A percentile compares a stretch with the other conserved stretches of the same genome.
Evolutionary conservation across 2,113 vertebrate species (phyloP).

Genomic region (Galbula dea): DNA sequence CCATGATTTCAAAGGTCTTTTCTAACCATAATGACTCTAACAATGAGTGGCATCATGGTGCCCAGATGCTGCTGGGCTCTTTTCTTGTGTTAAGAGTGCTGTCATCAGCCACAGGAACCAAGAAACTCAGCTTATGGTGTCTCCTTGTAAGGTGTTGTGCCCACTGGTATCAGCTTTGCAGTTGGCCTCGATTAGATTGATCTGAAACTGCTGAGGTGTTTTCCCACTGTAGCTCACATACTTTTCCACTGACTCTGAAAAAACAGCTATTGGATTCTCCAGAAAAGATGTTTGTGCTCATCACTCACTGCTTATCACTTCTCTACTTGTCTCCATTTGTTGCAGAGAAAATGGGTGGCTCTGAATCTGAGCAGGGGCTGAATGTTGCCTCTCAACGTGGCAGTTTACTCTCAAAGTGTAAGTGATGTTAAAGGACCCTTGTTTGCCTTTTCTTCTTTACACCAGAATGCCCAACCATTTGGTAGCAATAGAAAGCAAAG

Average conservation of each 20-base stretch:
- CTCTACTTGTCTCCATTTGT: neutral
- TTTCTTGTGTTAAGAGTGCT: neutral
- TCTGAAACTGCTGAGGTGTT: neutral
- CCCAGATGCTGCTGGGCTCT: neutral
- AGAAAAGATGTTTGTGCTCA: neutral
- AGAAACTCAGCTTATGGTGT: neutral
- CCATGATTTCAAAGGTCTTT: too few species aligned
- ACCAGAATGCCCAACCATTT: neutral
- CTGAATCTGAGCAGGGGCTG: neutral
- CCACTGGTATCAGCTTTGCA: neutral
- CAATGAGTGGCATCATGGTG: neutral
- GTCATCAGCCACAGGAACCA: neutral
- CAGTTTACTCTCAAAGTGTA: too few species aligned
- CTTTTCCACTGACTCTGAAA: neutral
- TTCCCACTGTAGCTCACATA: neutral
- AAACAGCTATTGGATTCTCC: neutral
- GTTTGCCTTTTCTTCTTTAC: neutral
- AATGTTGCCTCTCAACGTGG: neutral
- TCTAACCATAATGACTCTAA: neutral
- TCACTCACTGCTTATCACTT: neutral
- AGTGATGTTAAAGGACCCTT: neutral
- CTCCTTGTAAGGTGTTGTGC: neutral
- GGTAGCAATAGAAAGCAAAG: neutral
- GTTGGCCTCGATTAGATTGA: neutral
- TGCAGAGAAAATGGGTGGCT: neutral